A percentile compares a stretch with the other conserved stretches of the same genome.
Evolutionary conservation across 2,888 invertebrate genomes (phyloP).

Genomic region (Sphinx pinastri): DNA sequence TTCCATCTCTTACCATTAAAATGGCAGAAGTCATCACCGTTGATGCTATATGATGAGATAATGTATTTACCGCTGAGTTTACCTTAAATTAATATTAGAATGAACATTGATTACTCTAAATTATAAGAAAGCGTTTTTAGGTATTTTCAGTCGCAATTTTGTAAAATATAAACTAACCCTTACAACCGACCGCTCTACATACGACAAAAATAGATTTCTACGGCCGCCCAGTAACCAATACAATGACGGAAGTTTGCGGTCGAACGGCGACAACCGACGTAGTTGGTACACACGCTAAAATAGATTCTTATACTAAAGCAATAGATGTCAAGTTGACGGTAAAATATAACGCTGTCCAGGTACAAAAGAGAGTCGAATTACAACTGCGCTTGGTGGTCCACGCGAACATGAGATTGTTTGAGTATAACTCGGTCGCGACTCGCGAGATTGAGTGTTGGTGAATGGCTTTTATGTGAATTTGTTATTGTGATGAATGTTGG

Average conservation of each 20-base stretch:
- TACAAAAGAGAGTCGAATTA: slow-evolving; percentile 52
- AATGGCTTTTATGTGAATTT: slow-evolving; percentile 15
- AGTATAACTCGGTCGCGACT: slow-evolving; percentile 16
- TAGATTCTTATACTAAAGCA: slow-evolving; percentile 36
- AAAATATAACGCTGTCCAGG: slow-evolving; percentile 39
- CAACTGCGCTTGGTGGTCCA: slow-evolving; percentile 50
- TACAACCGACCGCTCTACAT: slow-evolving; percentile 35
- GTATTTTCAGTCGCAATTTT: not conserved
- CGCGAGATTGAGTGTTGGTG: slow-evolving; percentile 5
- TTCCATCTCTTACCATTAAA: too few relatives aligned
- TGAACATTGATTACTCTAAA: too few relatives aligned
- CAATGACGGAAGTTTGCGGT: slow-evolving; percentile 64
- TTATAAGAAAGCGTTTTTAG: not conserved
- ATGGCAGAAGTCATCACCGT: too few relatives aligned
- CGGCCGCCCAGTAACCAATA: slow-evolving; percentile 45
- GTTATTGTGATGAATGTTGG: too few relatives aligned
- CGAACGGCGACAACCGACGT: slow-evolving; percentile 35
- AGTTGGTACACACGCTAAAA: slow-evolving; percentile 33
- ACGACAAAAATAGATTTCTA: slow-evolving; percentile 40
- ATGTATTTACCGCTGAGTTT: too few relatives aligned
- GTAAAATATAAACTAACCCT: not conserved
- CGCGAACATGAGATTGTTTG: slow-evolving; percentile 52
- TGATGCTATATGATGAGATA: too few relatives aligned
- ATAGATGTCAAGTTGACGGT: slow-evolving; percentile 42
- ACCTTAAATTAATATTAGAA: too few relatives aligned